Evolutionary conservation across 2,113 vertebrate genomes (phyloP).

Genomic region (Pantherophis guttatus): DNA sequence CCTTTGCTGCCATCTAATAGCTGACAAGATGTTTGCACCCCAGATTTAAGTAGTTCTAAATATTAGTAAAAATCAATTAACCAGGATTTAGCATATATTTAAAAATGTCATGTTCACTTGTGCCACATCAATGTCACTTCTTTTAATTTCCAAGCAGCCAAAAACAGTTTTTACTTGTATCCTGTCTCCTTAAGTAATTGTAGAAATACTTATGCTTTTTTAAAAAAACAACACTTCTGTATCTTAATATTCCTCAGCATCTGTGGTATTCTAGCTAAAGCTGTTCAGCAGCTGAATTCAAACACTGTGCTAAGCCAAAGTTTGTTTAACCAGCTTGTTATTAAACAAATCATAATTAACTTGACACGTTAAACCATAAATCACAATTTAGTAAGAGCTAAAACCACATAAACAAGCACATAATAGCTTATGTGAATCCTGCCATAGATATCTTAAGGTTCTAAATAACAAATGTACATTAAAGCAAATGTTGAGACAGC

Average conservation of each 20-base stretch:
- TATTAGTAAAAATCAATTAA: not conserved
- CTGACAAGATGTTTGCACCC: not conserved
- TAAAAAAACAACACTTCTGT: not conserved
- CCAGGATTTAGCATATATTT: not conserved
- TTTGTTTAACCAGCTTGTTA: not conserved
- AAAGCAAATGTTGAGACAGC: not conserved
- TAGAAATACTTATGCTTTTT: not conserved
- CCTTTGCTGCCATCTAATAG: not conserved
- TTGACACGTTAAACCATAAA: not conserved
- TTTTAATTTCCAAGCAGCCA: conserved; percentile 16
- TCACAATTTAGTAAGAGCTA: not conserved
- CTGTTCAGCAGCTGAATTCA: not conserved
- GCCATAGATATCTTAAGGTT: not conserved
- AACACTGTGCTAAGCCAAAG: not conserved
- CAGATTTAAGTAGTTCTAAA: not conserved
- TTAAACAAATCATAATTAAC: not conserved
- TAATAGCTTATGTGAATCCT: not conserved
- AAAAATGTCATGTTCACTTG: conserved; percentile 23
- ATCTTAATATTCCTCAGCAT: not conserved
- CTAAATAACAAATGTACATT: not conserved
- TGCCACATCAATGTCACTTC: not conserved
- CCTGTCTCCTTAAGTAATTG: conserved; percentile 3
- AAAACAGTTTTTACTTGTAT: not conserved
- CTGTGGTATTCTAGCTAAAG: not conserved
- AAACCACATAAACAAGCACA: not conserved